Conservation (phyloP, 2,113 vertebrate species). For the Rhabdornis inornatus region DNA sequence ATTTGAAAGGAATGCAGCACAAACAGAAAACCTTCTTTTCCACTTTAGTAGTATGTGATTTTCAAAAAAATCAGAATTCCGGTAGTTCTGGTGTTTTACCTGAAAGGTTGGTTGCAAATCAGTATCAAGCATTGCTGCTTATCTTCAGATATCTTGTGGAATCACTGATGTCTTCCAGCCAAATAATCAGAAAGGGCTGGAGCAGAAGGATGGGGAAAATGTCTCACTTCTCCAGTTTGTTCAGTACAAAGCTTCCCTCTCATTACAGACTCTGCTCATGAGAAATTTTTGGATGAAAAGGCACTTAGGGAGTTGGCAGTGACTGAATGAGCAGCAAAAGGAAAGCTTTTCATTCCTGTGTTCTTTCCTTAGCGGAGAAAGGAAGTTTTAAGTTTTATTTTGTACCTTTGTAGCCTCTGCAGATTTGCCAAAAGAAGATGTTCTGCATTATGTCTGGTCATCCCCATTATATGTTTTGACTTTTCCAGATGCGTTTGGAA, state of each 20-base stretch:
- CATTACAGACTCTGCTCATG: background rate
- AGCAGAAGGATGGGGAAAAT: background rate
- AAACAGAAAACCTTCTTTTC: background rate
- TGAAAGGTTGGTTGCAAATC: background rate
- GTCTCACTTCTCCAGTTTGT: background rate
- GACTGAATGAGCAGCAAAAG: conserved; percentile 7
- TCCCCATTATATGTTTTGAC: conserved; percentile 45
- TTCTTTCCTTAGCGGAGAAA: background rate
- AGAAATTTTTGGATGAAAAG: conserved; percentile 27
- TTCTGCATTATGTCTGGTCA: conserved; percentile 18
- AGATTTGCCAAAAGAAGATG: conserved; percentile 28
- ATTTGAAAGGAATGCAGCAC: conserved; percentile 22
- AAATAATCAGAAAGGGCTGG: background rate
- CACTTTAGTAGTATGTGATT: background rate
- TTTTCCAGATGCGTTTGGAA: conserved; percentile 57
- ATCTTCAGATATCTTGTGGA: background rate
- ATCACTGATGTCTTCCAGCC: background rate
- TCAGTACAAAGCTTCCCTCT: conserved; percentile 11
- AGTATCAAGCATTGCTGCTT: background rate
- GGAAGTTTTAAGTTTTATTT: conserved; percentile 17
- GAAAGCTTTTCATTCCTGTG: conserved; percentile 29
- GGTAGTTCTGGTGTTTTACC: background rate
- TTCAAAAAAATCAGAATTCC: background rate
- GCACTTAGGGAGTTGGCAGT: background rate
- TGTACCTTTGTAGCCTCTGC: conserved; percentile 37